Evolutionary conservation across 2,113 vertebrate genomes (phyloP).

Genomic region (Canis aureus): DNA sequence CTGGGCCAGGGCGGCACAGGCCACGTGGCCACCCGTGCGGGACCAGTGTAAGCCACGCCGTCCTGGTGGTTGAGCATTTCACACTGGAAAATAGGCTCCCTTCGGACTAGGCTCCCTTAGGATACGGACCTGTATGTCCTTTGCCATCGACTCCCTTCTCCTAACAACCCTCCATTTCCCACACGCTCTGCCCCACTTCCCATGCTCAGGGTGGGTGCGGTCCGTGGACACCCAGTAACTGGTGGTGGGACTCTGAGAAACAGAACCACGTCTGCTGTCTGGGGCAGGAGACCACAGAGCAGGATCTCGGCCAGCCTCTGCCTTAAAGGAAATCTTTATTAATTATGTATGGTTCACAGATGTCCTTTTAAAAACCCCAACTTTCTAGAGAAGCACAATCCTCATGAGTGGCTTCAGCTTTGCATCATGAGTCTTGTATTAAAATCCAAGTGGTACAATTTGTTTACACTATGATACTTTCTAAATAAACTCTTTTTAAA

Average conservation of each 20-base stretch:
- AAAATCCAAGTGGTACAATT: constrained; percentile 89
- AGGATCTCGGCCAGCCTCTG: constrained; percentile 76
- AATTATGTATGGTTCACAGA: constrained; percentile 56
- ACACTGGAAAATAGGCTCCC: neutral
- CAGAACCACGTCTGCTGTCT: neutral
- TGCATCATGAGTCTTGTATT: constrained; percentile 85
- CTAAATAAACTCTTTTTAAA: constrained; percentile 88
- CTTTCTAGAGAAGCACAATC: constrained; percentile 86
- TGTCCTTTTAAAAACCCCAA: constrained; percentile 73
- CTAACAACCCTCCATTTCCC: neutral
- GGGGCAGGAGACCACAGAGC: constrained; percentile 26
- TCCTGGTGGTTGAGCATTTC: neutral
- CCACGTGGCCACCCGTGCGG: fast-evolving
- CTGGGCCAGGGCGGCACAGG: neutral
- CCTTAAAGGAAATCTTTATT: constrained; percentile 88
- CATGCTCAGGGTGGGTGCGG: neutral
- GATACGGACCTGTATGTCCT: neutral
- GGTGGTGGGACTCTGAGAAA: neutral
- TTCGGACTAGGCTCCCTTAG: neutral
- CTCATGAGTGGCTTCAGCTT: constrained; percentile 69
- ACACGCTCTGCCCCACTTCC: neutral
- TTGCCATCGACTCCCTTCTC: neutral
- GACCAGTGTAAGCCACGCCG: fast-evolving
- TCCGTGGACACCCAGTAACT: neutral
- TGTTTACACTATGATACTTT: constrained; percentile 89